Evolutionary conservation across 2,797 vertebrate genomes (phyloP), one percentile per base, ranked within the genome.

Genomic region (Neoniphon sammara): DNA sequence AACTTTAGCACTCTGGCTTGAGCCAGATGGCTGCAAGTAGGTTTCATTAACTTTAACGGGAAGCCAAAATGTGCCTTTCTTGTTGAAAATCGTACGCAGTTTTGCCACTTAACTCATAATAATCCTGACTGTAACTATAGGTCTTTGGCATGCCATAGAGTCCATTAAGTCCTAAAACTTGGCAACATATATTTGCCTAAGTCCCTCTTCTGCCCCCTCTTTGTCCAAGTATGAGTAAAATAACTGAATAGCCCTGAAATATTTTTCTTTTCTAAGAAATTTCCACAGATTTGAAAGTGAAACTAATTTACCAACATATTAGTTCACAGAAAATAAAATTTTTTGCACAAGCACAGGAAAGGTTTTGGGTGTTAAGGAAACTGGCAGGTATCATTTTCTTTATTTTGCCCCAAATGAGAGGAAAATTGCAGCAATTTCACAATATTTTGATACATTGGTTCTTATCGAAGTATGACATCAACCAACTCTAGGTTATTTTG

Each of bases 381-480:
- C 30, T 27, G 30, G 52, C 20, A 69, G 49, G 34, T 9, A 12
- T 73, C 25, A 50, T 58, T 39, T 31, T 54, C 65, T 47, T 14
- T 68, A 27, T 12, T 65, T 70, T 64, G 23, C 36, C 54, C 9
- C 55, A 75, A 56, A 53, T 54, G 12, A 56, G 57, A 14, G 27
- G 21, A 58, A 1, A 66, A 23, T 57, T 7, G 17, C 8, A 4
- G 20, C n/a, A n/a, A 34, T 36, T 39, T 73, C n/a, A 34, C 1
- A 21, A 21, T 30, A 49, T 31, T 63, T 46, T 66, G 0, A 20
- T 62, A 10, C 20, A 31, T 14, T 14, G 34, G 49, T 64, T 61
- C 2, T 60, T 27, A 53, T 49, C 21, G 11, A 5, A 23, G 50
- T 12, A 18, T 42, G 31, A 36, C 2, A 50, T n/a, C 27, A 27